Conservation (phyloP, 64 coral and sea anemone genomes). For the Stylophora pistillata region DNA sequence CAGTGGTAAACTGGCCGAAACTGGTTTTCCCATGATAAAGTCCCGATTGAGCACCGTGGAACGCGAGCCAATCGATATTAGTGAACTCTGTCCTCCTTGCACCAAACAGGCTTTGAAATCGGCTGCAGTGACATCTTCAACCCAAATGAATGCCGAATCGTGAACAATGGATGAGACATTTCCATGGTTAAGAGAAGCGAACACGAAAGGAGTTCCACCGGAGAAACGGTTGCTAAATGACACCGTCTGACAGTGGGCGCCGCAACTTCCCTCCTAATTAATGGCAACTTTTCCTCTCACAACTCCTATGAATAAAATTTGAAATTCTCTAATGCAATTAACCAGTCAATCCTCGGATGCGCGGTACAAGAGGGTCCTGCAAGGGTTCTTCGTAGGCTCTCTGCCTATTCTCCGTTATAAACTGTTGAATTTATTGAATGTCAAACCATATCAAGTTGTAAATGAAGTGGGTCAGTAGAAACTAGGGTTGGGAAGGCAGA, state of each 20-base stretch:
- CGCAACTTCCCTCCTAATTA: neutral
- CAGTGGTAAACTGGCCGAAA: neutral
- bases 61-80: constrained; percentile 26
- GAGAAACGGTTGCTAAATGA: neutral
- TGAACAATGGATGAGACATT: neutral
- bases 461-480: too few relatives aligned
- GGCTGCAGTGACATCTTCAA: neutral
- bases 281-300: neutral
- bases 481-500: too few relatives aligned
- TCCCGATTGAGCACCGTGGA: neutral
- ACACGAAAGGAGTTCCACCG: neutral
- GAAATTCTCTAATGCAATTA: neutral
- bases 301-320: neutral
- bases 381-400: too few relatives aligned
- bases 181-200: neutral
- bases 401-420: too few relatives aligned
- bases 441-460: too few relatives aligned
- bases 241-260: neutral
- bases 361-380: too few relatives aligned
- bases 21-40: neutral
- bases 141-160: neutral
- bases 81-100: neutral
- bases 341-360: neutral
- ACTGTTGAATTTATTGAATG: too few relatives aligned
- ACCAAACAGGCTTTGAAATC: constrained; percentile 17